A percentile compares a stretch with the other conserved stretches of the same genome.
Evolutionary conservation across 2,888 invertebrate species (phyloP).

Genomic region (Mimumesa dahlbomi): DNA sequence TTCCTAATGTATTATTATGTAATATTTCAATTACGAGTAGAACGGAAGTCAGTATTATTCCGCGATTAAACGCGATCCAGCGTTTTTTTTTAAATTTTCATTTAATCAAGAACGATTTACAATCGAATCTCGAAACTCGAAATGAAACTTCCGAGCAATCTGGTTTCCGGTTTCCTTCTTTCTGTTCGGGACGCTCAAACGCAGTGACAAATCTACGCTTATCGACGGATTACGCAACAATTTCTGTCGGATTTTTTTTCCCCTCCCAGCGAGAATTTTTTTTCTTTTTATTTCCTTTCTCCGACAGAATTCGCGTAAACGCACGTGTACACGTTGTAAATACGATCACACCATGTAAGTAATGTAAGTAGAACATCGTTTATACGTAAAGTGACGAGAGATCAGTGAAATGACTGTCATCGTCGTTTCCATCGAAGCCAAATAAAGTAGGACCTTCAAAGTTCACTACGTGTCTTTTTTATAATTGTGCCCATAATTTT

Average conservation of each 20-base stretch:
- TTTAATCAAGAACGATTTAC: not conserved
- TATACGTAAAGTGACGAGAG: slow-evolving; percentile 29
- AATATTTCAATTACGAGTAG: too few relatives aligned
- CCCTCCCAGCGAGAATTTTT: not conserved
- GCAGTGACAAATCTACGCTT: slow-evolving; percentile 1
- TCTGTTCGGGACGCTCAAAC: not conserved
- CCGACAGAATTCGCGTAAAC: slow-evolving; percentile 12
- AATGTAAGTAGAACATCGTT: slow-evolving; percentile 42
- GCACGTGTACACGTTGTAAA: slow-evolving; percentile 45
- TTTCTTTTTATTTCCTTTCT: not conserved
- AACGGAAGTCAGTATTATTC: too few relatives aligned
- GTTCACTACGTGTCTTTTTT: slow-evolving; percentile 2
- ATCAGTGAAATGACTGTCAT: slow-evolving; percentile 25
- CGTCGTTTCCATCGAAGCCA: slow-evolving; percentile 40
- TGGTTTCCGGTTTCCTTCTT: not conserved
- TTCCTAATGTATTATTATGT: too few relatives aligned
- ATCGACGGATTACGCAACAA: not conserved
- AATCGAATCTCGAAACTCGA: not conserved
- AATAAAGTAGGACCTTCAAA: slow-evolving; percentile 57
- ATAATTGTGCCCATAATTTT: too few relatives aligned
- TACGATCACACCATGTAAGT: slow-evolving; percentile 24
- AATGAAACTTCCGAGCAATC: not conserved
- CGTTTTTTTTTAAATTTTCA: too few relatives aligned
- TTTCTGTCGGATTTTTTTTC: not conserved
- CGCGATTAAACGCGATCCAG: too few relatives aligned